Evolutionary conservation across 1,140 invertebrate genomes (phyloP).

Genomic region (Eueides isabella): DNA sequence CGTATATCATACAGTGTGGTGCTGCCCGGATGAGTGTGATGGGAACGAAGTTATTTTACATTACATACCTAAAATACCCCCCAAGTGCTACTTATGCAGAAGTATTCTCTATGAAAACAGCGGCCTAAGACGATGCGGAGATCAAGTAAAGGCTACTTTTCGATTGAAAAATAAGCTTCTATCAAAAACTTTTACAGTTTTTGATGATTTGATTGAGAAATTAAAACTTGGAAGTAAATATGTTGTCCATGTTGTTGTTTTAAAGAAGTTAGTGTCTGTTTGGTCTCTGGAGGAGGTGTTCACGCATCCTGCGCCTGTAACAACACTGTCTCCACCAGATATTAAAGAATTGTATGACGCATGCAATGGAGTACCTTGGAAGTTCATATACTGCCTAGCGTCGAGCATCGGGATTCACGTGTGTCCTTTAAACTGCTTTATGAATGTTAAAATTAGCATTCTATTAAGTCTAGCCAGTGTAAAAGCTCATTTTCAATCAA

Average conservation of each 20-base stretch:
- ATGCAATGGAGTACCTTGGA: constrained; percentile 64
- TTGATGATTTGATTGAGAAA: constrained; percentile 62
- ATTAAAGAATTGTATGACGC: constrained; percentile 54
- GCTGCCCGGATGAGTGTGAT: constrained; percentile 74
- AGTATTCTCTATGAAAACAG: constrained; percentile 68
- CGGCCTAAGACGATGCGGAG: constrained; percentile 63
- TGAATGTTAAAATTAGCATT: constrained; percentile 71
- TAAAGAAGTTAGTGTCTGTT: constrained; percentile 54
- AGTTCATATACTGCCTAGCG: constrained; percentile 70
- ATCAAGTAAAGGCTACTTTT: constrained; percentile 61
- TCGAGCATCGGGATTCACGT: constrained; percentile 61
- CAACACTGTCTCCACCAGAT: constrained; percentile 49
- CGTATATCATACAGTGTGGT: constrained; percentile 72
- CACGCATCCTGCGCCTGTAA: constrained; percentile 47
- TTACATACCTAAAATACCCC: constrained; percentile 65
- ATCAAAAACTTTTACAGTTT: constrained; percentile 50
- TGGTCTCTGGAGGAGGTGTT: constrained; percentile 61
- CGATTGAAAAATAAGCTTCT: constrained; percentile 49
- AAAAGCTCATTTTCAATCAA: constrained; percentile 56
- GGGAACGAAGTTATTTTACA: constrained; percentile 68
- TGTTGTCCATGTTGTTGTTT: constrained; percentile 47
- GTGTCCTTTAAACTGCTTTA: constrained; percentile 66
- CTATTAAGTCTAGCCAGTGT: constrained; percentile 68
- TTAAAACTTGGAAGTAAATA: constrained; percentile 57
- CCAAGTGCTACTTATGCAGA: constrained; percentile 66